Percentiles rank a stretch among this genome's conserved stretches.
Conservation (phyloP, 2,113 vertebrate species). For the Guaruba guarouba region DNA sequence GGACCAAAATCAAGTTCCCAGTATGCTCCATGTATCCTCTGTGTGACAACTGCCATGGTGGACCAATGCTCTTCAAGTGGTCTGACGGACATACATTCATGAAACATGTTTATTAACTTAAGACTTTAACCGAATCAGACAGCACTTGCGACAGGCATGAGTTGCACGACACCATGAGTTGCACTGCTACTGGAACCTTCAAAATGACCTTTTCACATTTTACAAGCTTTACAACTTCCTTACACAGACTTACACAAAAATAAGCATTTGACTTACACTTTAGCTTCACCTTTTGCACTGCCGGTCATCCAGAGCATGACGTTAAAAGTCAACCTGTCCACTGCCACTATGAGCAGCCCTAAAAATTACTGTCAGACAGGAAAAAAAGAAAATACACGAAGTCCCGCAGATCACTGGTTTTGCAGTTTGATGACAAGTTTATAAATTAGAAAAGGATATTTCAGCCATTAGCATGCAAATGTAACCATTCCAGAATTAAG, state of each 20-base stretch:
- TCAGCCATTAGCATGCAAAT: too few relatives aligned
- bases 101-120: background rate
- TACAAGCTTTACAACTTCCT: background rate
- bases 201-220: background rate
- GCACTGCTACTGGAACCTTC: background rate
- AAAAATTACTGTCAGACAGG: background rate
- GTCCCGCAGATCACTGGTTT: background rate
- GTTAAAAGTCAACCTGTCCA: background rate
- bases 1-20: background rate
- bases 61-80: background rate
- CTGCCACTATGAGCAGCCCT: background rate
- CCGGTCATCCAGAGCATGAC: background rate
- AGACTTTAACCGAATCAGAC: background rate
- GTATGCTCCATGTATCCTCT: background rate
- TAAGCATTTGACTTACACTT: accelerated
- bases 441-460: too few relatives aligned
- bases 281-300: background rate
- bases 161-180: background rate
- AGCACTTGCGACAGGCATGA: background rate
- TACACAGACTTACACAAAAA: background rate
- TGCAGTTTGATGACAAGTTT: too few relatives aligned
- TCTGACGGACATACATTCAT: background rate
- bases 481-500: background rate
- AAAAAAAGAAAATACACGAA: background rate
- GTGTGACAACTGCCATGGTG: background rate